Evolutionary conservation across 2,113 vertebrate genomes (phyloP).

Genomic region (Enhydra lutris): DNA sequence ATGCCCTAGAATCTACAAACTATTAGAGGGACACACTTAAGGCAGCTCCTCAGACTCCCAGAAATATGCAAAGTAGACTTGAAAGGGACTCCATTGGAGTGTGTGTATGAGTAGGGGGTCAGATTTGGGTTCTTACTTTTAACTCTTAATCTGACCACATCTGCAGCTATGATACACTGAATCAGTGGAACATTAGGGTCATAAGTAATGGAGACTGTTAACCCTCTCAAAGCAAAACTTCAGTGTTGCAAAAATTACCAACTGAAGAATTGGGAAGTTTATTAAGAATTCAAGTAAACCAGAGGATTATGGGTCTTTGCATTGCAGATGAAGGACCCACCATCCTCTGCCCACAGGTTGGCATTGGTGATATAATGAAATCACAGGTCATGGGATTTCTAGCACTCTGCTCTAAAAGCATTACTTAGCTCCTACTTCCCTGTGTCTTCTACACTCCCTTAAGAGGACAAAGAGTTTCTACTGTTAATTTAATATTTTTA

Average conservation of each 20-base stretch:
- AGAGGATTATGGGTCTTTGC: neutral
- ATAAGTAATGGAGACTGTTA: neutral
- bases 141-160: neutral
- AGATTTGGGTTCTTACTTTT: neutral
- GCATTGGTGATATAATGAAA: neutral
- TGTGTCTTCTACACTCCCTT: neutral
- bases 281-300: neutral
- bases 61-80: neutral
- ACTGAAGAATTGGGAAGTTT: neutral
- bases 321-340: neutral
- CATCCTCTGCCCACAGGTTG: neutral
- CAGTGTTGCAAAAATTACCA: neutral
- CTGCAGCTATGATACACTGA: too few species aligned
- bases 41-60: neutral
- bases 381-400: neutral
- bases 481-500: neutral
- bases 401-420: neutral
- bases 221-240: neutral
- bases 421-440: accelerated
- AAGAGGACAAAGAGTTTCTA: neutral
- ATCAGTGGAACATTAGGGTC: accelerated
- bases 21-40: neutral
- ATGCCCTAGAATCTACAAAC: neutral
- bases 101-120: neutral
- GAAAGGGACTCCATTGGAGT: neutral